phyloP scores from a whole-genome alignment of 2,797 vertebrate species.

The Sciaenops ocellatus region DNA sequence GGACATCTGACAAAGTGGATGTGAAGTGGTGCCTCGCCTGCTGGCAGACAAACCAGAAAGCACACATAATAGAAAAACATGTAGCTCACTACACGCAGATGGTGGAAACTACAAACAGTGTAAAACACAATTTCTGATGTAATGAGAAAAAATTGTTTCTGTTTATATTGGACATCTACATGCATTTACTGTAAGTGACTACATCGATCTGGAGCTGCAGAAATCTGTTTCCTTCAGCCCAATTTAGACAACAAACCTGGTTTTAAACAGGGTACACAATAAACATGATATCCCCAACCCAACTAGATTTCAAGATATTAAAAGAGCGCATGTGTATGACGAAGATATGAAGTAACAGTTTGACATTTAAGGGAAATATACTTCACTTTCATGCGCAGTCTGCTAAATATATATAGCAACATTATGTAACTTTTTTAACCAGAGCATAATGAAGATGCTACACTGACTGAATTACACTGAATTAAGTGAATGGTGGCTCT shows the following conservation, averaged over 20 bases:
- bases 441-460: no score
- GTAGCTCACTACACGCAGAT: slow-evolving; percentile 3
- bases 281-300: not conserved
- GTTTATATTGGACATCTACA: not conserved
- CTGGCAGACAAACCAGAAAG: slow-evolving; percentile 11
- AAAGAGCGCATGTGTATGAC: no score
- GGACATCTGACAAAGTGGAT: slow-evolving; percentile 49
- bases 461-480: no score
- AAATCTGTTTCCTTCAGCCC: not conserved
- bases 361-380: not conserved
- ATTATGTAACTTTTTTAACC: no score
- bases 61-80: not conserved
- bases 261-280: not conserved
- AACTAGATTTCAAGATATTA: not conserved
- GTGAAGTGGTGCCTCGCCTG: slow-evolving; percentile 36
- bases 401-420: no score
- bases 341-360: not conserved
- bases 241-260: not conserved
- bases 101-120: not conserved
- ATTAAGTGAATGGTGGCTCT: no score
- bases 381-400: not conserved
- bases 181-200: not conserved
- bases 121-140: not conserved
- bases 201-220: not conserved
- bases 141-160: not conserved